Evolutionary conservation across 2,797 vertebrate genomes (phyloP).

Genomic region (Gouania willdenowi): DNA sequence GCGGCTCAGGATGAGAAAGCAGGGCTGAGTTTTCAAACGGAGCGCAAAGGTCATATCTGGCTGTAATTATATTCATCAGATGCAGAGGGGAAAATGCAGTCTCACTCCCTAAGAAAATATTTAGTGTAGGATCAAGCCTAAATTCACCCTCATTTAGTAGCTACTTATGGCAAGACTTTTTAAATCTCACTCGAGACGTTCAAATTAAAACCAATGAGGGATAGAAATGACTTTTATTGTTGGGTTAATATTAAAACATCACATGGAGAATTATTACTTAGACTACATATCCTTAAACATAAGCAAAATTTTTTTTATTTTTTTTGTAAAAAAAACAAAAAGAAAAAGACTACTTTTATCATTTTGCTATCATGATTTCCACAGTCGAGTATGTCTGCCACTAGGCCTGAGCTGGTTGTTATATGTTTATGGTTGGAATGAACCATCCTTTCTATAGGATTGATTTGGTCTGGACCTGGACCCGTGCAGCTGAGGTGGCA

Average conservation of each 20-base stretch:
- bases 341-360: slow-evolving; percentile 61
- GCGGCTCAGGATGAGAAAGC: slow-evolving; percentile 63
- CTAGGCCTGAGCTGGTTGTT: slow-evolving; percentile 71
- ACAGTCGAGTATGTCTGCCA: slow-evolving; percentile 50
- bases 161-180: slow-evolving; percentile 43
- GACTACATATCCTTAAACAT: no score
- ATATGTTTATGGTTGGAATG: slow-evolving; percentile 82
- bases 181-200: slow-evolving; percentile 14
- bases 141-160: slow-evolving; percentile 38
- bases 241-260: neutral
- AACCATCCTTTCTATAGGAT: slow-evolving; percentile 85
- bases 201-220: slow-evolving; percentile 13
- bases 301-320: slow-evolving; percentile 18
- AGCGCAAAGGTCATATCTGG: slow-evolving; percentile 78
- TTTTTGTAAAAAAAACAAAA: slow-evolving; percentile 5
- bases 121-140: slow-evolving; percentile 47
- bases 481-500: slow-evolving; percentile 88
- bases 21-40: slow-evolving; percentile 61
- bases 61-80: slow-evolving; percentile 79
- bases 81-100: slow-evolving; percentile 50
- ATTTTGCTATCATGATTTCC: slow-evolving; percentile 72
- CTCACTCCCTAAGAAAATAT: slow-evolving; percentile 61
- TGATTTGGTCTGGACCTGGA: slow-evolving; percentile 85
- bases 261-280: no score
- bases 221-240: slow-evolving; percentile 12